Percentiles rank a stretch among this genome's conserved stretches.
Conservation (phyloP, 2,888 invertebrate species). For the Ctena decussata region DNA sequence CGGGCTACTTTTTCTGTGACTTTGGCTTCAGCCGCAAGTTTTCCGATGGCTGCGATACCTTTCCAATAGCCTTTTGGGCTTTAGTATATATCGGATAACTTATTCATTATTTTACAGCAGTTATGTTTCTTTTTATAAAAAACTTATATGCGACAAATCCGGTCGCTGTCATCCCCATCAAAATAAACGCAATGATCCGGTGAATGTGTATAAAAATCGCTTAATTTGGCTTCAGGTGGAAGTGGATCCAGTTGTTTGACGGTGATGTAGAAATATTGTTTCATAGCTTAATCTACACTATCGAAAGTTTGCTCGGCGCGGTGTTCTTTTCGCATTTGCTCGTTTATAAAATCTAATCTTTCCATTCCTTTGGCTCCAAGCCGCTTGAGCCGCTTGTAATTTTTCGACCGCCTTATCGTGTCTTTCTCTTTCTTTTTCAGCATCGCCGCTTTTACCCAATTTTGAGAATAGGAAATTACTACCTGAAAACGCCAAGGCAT, state of each 20-base stretch:
- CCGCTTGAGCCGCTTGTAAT: constrained; percentile 40
- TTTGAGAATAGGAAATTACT: constrained; percentile 33
- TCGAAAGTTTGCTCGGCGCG: constrained; percentile 49
- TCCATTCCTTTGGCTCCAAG: constrained; percentile 46
- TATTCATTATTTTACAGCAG: no score
- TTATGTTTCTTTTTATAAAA: neutral
- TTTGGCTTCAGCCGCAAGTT: no score
- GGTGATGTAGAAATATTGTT: neutral
- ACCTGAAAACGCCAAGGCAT: constrained; percentile 50
- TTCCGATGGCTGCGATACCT: no score
- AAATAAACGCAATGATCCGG: constrained; percentile 39
- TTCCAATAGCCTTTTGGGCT: no score
- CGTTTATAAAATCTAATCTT: constrained; percentile 46
- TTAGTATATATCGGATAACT: no score
- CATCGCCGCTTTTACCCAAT: constrained; percentile 19
- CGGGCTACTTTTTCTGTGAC: no score
- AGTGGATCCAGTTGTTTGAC: neutral
- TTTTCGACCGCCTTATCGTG: constrained; percentile 59
- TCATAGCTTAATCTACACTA: constrained; percentile 51
- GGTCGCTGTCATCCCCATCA: constrained; percentile 16
- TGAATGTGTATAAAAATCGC: constrained; percentile 43
- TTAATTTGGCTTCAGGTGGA: neutral
- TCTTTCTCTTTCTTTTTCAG: constrained; percentile 29
- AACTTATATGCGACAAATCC: neutral
- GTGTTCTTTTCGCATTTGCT: constrained; percentile 46